Percentiles rank a stretch among this genome's conserved stretches.
Evolutionary conservation across 2,113 vertebrate genomes (phyloP).

Genomic region (Phylloscopus trochilus): DNA sequence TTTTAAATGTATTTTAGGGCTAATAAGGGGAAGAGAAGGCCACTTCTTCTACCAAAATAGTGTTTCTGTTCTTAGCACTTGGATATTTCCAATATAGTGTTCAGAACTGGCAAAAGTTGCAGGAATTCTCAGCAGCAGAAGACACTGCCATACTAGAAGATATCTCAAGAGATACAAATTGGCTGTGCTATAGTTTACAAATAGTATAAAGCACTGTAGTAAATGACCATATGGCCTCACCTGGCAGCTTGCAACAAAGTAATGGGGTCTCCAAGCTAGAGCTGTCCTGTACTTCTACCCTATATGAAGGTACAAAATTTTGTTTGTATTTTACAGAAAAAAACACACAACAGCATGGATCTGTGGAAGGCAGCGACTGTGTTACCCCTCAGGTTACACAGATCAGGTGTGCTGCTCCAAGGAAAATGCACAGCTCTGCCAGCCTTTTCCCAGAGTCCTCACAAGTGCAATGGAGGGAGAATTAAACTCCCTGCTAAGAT

Average conservation of each 20-base stretch:
- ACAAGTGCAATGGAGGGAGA: neutral
- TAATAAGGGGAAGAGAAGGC: slow-evolving; percentile 7
- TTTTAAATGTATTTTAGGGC: neutral
- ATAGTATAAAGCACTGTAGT: neutral
- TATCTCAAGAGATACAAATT: neutral
- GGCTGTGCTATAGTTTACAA: neutral
- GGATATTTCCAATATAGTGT: slow-evolving; percentile 43
- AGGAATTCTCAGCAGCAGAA: slow-evolving; percentile 5
- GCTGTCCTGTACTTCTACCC: neutral
- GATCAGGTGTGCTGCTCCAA: neutral
- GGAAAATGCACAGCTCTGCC: neutral
- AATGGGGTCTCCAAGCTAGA: neutral
- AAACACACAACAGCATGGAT: neutral
- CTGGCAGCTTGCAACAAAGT: neutral
- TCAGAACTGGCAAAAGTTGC: slow-evolving; percentile 1
- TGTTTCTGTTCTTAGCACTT: neutral
- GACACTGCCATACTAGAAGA: neutral
- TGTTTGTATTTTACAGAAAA: neutral
- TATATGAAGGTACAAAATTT: neutral
- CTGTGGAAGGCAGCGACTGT: neutral
- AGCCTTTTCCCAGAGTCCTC: neutral
- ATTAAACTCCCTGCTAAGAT: neutral
- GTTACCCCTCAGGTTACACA: neutral
- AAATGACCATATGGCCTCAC: neutral
- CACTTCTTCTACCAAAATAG: slow-evolving; percentile 15